phyloP scores from a whole-genome alignment of 2,113 vertebrate species.

The Xiphias gladius region DNA sequence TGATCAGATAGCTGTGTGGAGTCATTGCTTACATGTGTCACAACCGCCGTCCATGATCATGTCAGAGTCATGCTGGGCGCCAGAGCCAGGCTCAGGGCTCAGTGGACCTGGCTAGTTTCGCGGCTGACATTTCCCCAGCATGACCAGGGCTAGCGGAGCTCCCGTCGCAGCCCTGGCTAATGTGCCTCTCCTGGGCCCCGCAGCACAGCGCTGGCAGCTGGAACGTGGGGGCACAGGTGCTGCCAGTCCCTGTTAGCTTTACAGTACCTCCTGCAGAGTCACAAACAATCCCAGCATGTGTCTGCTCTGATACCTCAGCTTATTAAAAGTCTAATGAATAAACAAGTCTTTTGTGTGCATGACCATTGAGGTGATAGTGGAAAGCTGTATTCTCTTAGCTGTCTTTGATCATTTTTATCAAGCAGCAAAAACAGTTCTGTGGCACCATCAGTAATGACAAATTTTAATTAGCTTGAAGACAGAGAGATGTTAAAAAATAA shows the following conservation, averaged over 20 bases:
- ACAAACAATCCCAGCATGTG: conserved; percentile 78
- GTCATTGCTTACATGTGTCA: conserved; percentile 83
- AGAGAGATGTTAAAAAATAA: conserved; percentile 6
- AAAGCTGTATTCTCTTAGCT: conserved; percentile 20
- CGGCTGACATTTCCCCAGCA: conserved; percentile 84
- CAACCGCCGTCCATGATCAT: conserved; percentile 78
- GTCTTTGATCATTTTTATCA: conserved; percentile 42
- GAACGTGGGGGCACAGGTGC: conserved; percentile 78
- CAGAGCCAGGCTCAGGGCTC: conserved; percentile 73
- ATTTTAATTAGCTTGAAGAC: conserved; percentile 37
- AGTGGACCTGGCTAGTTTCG: conserved; percentile 74
- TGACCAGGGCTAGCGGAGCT: conserved; percentile 62
- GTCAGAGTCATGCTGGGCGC: conserved; percentile 77
- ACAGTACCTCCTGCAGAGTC: conserved; percentile 76
- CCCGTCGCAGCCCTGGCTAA: conserved; percentile 55
- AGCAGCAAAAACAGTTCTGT: conserved; percentile 17
- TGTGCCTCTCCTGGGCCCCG: conserved; percentile 63
- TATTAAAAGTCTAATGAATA: conserved; percentile 79
- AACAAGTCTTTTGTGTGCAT: conserved; percentile 59
- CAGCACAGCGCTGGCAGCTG: conserved; percentile 72
- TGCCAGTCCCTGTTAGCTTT: conserved; percentile 82
- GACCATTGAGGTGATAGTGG: conserved; percentile 29
- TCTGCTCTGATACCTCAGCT: conserved; percentile 74
- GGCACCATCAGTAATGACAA: conserved; percentile 10
- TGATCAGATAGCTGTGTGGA: conserved; percentile 85